Evolutionary conservation across 1,140 invertebrate species (phyloP), one percentile per base, ranked within the genome.

Genomic region (Heliconius nattereri): DNA sequence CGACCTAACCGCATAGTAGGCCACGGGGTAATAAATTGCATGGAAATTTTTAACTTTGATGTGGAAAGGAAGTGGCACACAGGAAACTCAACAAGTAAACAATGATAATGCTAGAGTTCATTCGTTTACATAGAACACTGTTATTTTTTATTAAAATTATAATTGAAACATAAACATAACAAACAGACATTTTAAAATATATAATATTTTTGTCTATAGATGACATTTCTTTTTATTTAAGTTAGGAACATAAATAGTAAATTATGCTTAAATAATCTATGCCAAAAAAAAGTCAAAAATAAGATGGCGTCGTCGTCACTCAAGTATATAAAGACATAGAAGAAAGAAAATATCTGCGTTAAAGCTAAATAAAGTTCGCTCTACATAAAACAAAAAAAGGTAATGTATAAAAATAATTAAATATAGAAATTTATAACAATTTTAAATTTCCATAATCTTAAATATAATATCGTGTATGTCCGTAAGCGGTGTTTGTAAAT

Each of bases 11-110:
- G 11, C 23, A 60, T n/a, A 19, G 2, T 26, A 2, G 57, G 23
- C 57, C 23, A 23, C n/a, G 11, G 9, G 20, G 23, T 66, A 66
- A 66, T 49, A 26, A n/a, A 76, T 66, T 26, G 16, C 70, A 23
- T 72, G 45, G 66, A 77, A 71, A 52, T 71, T 71, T 75, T 76
- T 32, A 71, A 76, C 75, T 76, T 71, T 76, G 75, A 76, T 76
- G 66, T 71, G 40, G 60, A 76, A 37, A 76, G 75, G 75, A 76
- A 76, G 66, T 35, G 37, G 66, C 66, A 71, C 23, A 76, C 76
- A 77, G 76, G 76, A 77, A 77, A 77, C 40, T 70, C 45, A 66
- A 45, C 75, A 35, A 76, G 75, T 76, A 76, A 76, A 76, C 75
- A 76, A 76, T 71, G 75, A 76, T 76, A 76, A 26, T 66, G 20